These are phyloP conservation scores for Netelia inedita DNA, from an alignment of 2,888 invertebrate species.

Conservation along the genomic window DNA sequence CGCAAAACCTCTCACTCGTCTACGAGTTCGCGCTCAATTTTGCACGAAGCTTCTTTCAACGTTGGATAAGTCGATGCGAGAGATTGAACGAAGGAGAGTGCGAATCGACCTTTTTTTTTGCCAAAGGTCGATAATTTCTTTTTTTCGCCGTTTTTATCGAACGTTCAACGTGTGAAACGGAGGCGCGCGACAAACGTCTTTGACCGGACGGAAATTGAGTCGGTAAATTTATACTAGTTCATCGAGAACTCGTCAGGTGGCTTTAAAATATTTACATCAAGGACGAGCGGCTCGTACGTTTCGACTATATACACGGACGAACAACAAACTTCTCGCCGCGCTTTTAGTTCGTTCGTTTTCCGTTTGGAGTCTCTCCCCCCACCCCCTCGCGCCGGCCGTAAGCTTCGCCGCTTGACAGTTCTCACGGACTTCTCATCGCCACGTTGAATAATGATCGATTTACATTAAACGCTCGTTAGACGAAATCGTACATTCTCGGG, in stretches of 20 bases:
- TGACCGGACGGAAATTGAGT: neutral
- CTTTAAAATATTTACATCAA: slow-evolving; percentile 71
- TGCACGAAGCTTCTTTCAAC: slow-evolving; percentile 9
- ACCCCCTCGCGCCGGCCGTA: too few species aligned
- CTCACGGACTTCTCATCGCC: too few species aligned
- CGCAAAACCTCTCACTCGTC: neutral
- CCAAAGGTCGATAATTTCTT: too few species aligned
- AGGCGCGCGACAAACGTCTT: neutral
- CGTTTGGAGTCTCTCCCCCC: too few species aligned
- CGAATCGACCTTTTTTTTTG: too few species aligned
- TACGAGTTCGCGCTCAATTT: slow-evolving; percentile 38
- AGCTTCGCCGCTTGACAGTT: too few species aligned
- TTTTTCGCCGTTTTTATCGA: too few species aligned
- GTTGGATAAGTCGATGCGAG: neutral
- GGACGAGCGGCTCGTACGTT: slow-evolving; percentile 52
- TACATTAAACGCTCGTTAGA: too few species aligned
- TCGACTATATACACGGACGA: neutral
- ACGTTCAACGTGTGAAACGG: too few species aligned
- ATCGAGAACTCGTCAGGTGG: slow-evolving; percentile 68
- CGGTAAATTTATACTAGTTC: slow-evolving; percentile 26
- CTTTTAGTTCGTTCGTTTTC: neutral
- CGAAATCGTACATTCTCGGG: too few species aligned
- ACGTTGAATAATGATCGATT: too few species aligned
- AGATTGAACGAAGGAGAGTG: neutral
- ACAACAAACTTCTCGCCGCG: neutral